Percentiles rank a stretch among this genome's conserved stretches.
Evolutionary conservation across 2,797 vertebrate species (phyloP).

Genomic region (Melopsittacus undulatus): DNA sequence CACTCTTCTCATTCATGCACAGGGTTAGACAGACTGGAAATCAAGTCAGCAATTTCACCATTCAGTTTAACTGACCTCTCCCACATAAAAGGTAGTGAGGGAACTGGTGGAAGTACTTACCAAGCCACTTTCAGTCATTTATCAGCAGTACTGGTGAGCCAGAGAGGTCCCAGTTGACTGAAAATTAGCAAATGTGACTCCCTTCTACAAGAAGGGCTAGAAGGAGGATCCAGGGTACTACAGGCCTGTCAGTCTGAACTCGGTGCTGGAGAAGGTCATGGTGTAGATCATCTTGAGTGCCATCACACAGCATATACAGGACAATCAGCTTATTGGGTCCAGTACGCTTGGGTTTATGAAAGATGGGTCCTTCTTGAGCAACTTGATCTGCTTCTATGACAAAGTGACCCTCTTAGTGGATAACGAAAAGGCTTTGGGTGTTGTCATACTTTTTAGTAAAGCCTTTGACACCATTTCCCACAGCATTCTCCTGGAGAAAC

Average conservation of each 20-base stretch:
- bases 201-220: not conserved
- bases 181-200: not conserved
- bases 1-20: not conserved
- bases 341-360: not conserved
- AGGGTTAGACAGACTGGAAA: not conserved
- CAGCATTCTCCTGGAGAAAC: not conserved
- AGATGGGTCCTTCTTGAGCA: not conserved
- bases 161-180: no score
- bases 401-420: not conserved
- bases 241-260: not conserved
- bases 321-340: not conserved
- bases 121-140: not conserved
- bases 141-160: no score
- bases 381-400: not conserved
- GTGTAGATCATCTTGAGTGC: not conserved
- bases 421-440: not conserved
- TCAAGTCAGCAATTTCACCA: not conserved
- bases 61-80: not conserved
- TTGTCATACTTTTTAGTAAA: not conserved
- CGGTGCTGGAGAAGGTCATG: accelerated
- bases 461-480: not conserved
- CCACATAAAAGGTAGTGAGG: not conserved
- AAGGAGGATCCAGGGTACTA: not conserved
- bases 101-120: not conserved
- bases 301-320: not conserved